Evolutionary conservation across 1,140 invertebrate genomes (phyloP), one percentile per base, ranked within the genome.

Genomic region (Drosophila santomea): DNA sequence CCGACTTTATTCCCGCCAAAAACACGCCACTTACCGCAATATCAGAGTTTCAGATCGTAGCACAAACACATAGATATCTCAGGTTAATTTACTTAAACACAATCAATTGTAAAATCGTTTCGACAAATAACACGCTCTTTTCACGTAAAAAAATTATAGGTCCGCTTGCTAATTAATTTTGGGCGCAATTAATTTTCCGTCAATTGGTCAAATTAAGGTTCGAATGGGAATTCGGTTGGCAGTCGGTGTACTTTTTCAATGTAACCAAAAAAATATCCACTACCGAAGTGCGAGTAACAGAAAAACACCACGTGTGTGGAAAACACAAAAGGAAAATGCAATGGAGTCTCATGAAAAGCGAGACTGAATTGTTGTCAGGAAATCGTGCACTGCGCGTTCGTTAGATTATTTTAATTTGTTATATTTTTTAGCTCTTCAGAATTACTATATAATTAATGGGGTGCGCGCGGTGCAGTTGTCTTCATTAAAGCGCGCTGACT

Each of bases 401-500:
- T 14, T 39, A 32, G 8, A 15, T 17, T 5, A 6, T 23, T 20
- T 25, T 57, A 51, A 35, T 52, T 10, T 62, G 17, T 56, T 35
- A 48, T 48, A n/a, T 35, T 39, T 35, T 23, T 11, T 12, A 20
- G 10, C 6, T 20, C 12, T 52, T 11, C 12, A 4, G 4, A 51
- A 50, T 56, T 50, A 48, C 51, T 43, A 59, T 76, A 60, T 60
- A 63, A 35, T 64, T 78, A 57, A 60, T 74, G 69, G 74, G 60
- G 56, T 73, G 58, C 60, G 59, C 73, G 58, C 58, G 66, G 67
- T 89, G 84, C 67, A 56, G 60, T 83, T 66, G 60, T 89, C 63
- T 75, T 88, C 79, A 83, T 88, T 89, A 45, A 88, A 77, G 75
- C 84, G 84, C 72, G 80, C 64, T 57, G 72, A 88, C 84, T 89